phyloP scores from a whole-genome alignment of 2,113 vertebrate genomes.

The Sinocyclocheilus grahami region DNA sequence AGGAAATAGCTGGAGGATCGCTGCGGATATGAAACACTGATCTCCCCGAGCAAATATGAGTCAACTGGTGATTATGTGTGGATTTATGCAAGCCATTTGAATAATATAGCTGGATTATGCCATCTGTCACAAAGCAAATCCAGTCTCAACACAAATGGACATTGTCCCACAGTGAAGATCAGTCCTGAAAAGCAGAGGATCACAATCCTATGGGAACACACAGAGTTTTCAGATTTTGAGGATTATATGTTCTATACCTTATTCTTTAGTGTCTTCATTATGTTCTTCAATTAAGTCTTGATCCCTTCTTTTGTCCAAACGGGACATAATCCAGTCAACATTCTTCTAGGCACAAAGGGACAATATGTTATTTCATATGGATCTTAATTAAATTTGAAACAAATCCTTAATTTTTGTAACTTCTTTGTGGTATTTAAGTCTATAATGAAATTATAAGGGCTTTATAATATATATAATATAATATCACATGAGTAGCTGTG shows the following conservation, averaged over 20 bases:
- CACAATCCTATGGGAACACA: not conserved
- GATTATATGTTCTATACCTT: not conserved
- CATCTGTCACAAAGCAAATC: conserved; percentile 45
- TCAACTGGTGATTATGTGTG: conserved; percentile 33
- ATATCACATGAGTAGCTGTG: too few species aligned
- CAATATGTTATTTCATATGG: too few species aligned
- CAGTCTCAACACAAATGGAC: not conserved
- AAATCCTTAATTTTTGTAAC: too few species aligned
- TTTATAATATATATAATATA: too few species aligned
- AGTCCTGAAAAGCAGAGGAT: not conserved
- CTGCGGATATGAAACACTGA: conserved; percentile 1
- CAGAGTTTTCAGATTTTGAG: not conserved
- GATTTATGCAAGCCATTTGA: conserved; percentile 32
- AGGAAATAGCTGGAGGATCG: conserved; percentile 18
- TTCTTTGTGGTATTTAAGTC: too few species aligned
- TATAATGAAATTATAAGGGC: too few species aligned
- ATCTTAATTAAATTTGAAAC: too few species aligned
- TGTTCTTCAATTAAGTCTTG: not conserved
- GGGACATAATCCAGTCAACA: conserved; percentile 10
- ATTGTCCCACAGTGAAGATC: not conserved
- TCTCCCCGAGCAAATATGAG: conserved; percentile 10
- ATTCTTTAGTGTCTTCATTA: not conserved
- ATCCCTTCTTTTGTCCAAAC: not conserved
- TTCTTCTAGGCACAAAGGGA: not conserved
- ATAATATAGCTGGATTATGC: conserved; percentile 26